Conservation (phyloP, 2,888 invertebrate species). For the Macrosiphum euphorbiae region DNA sequence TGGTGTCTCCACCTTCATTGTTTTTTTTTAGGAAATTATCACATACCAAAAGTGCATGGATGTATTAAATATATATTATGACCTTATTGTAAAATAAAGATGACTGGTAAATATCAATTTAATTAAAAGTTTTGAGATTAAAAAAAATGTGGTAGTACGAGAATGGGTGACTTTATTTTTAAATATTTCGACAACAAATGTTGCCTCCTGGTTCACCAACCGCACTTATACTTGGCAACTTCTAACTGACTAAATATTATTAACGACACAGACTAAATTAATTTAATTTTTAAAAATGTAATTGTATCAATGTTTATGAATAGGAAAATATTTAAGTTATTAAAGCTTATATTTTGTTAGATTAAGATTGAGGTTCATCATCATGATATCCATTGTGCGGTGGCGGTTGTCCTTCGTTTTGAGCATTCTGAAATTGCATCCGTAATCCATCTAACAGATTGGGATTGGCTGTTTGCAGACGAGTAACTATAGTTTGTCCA, state of each 20-base stretch:
- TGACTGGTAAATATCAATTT: background rate
- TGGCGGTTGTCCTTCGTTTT: constrained; percentile 30
- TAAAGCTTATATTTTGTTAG: background rate
- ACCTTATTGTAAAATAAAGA: background rate
- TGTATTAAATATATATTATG: background rate
- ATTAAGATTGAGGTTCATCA: background rate
- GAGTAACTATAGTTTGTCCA: constrained; percentile 57
- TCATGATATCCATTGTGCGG: background rate
- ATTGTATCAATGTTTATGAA: background rate
- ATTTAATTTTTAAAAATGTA: background rate
- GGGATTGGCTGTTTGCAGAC: constrained; percentile 43
- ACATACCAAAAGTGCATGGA: background rate
- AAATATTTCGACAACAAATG: background rate
- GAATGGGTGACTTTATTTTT: background rate
- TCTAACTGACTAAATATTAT: background rate
- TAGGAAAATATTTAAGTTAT: background rate
- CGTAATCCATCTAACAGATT: constrained; percentile 45
- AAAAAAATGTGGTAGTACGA: background rate
- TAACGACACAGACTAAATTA: constrained; percentile 29
- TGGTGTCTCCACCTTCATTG: background rate
- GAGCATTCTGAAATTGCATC: constrained; percentile 49
- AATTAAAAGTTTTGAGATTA: background rate
- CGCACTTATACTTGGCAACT: background rate
- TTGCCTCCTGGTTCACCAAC: background rate
- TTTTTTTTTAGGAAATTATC: background rate